phyloP scores from a whole-genome alignment of 2,888 invertebrate genomes.

The Cephus spinipes region DNA sequence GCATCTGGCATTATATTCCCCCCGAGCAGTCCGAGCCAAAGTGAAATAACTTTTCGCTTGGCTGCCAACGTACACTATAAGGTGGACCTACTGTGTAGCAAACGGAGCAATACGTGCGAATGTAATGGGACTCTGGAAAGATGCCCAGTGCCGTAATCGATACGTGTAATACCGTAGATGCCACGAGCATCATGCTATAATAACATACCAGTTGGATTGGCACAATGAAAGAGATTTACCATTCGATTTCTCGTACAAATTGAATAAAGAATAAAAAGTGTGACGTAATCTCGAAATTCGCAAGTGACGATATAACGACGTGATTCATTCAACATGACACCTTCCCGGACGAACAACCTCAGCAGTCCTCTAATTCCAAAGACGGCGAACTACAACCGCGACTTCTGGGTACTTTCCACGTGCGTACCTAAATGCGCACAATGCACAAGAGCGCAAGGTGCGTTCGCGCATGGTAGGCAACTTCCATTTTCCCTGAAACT shows the following conservation, averaged over 20 bases:
- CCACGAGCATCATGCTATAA: background rate
- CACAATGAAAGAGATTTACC: background rate
- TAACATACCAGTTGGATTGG: background rate
- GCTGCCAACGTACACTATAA: background rate
- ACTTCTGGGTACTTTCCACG: background rate
- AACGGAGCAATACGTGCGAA: background rate
- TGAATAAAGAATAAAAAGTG: background rate
- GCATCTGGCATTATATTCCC: background rate
- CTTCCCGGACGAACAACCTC: background rate
- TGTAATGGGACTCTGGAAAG: background rate
- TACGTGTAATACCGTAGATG: background rate
- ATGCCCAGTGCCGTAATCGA: background rate
- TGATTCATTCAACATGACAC: background rate
- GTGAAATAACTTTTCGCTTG: background rate
- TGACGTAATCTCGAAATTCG: background rate
- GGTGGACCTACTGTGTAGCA: background rate
- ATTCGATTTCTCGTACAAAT: background rate
- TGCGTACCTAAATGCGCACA: background rate
- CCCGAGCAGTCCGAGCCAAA: background rate
- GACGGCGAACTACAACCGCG: background rate
- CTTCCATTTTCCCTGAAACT: slow-evolving; percentile 11
- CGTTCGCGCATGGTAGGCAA: slow-evolving; percentile 15
- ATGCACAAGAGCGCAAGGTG: background rate
- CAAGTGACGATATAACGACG: background rate
- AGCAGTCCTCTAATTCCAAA: background rate